phyloP scores from a whole-genome alignment of 2,888 invertebrate species.

The Vannuccia rotundouncinata region DNA sequence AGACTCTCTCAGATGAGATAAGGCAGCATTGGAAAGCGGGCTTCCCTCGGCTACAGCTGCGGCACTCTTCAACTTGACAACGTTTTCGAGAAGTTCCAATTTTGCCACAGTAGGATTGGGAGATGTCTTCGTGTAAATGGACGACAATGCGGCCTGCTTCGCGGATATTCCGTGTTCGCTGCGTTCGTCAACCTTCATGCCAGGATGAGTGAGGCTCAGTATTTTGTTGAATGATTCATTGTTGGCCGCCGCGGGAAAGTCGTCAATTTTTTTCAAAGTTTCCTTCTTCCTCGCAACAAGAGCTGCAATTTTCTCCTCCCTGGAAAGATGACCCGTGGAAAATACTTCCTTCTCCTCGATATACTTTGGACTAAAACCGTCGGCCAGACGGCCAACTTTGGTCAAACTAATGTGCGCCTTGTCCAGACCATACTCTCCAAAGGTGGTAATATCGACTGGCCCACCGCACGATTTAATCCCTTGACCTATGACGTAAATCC shows the following conservation, averaged over 20 bases:
- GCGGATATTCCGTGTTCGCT: background rate
- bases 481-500: background rate
- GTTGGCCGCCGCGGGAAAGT: no score
- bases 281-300: background rate
- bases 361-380: slow-evolving; percentile 1
- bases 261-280: background rate
- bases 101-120: background rate
- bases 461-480: background rate
- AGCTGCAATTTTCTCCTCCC: background rate
- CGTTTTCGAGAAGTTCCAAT: background rate
- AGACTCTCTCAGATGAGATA: background rate
- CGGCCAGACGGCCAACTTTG: background rate
- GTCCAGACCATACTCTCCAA: background rate
- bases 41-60: background rate
- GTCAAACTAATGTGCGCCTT: background rate
- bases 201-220: background rate
- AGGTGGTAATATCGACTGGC: background rate
- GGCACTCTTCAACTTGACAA: background rate
- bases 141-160: background rate
- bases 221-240: background rate
- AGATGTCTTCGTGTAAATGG: background rate
- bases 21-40: background rate
- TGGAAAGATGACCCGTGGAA: slow-evolving; percentile 4
- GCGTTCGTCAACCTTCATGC: background rate
- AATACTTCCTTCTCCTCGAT: background rate